Evolutionary conservation across 1,140 invertebrate species (phyloP), one percentile per base, ranked within the genome.

Genomic region (Aphaenogaster rudis): DNA sequence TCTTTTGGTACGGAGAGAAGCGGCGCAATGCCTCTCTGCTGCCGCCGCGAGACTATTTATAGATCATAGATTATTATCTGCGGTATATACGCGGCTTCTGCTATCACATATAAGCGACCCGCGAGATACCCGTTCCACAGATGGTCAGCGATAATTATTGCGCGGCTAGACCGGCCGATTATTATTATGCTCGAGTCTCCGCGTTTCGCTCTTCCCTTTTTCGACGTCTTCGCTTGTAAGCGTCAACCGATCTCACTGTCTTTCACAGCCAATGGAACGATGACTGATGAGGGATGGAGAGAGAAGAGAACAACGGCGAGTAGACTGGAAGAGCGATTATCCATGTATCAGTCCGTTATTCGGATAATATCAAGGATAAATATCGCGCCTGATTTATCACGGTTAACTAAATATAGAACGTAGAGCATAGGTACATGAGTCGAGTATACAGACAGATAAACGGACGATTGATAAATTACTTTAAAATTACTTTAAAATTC

Each of bases 1-100:
- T 88, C 78, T 85, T 80, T 72, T 57, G 79, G 36, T 87, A 84
- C 80, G 76, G 84, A 88, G 86, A 80, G 63, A 61, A 82, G 67
- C 52, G 66, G 66, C 54, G 50, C 21, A 48, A 48, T 36, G 69
- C 11, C 54, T 84, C 67, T 86, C 67, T 33, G 17, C 80, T 79
- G 48, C 48, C 21, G 64, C 69, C 50, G 52, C 77, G 67, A 28
- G 48, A 69, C 90, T 91, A 91, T 91, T 91, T 91, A 91, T 91
- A 91, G 86, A 89, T 91, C 88, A 61, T 91, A 89, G 90, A 91
- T 91, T 85, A 88, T 48, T 74, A 81, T 71, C 66, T 74, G 86
- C 67, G 78, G 59, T 79, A 54, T 42, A 54, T 87, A 84, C 72
- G 61, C 61, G 71, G 81, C 82, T 86, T 67, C 57, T 86, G 82